Base-by-base conservation (phyloP, 2,113 vertebrate genomes). In the Pholis gunnellus region DNA sequence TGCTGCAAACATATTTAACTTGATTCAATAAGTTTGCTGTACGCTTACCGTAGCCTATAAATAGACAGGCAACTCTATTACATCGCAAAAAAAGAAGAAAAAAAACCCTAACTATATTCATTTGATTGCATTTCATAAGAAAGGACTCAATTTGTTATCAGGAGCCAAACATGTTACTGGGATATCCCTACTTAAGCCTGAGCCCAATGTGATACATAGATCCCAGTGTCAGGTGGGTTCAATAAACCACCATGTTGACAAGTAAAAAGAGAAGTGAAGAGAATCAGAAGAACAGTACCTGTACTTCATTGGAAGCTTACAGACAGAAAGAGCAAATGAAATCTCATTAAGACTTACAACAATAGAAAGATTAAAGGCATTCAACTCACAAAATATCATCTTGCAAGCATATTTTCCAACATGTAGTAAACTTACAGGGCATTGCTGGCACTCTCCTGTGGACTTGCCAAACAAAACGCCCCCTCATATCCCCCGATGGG, bases 231-330 rank as follows among this genome's bases (percentile, higher is more conserved):
- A 17, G 20, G n/a, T n/a, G n/a, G 22, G 18, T 74, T 76, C 9
- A 31, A 13, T 48, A 68, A 72, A 65, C 31, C 7, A 44, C 48
- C 59, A 80, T 65, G 52, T 50, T 50, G 36, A 20, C 31, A 44
- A 50, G 25, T n/a, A 44, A 79, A 73, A 65, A 65, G 5, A 54
- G 18, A 73, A 22, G 9, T 10, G 20, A 78, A 68, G 25, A 40
- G n/a, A 84, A 66, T 31, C 15, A 78, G 18, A 72, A 60, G 18
- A 74, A 82, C 63, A 73, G 48, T 94, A 94, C 93, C 92, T 95
- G 80, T 59, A 79, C 90, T 79, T 93, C 89, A 92, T 5, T 91
- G 92, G 65, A 88, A 85, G 93, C 93, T 94, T 93, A 84, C 67
- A 90, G 80, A 91, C 56, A 90, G 69, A 89, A 82, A 90, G 57